Conservation (phyloP, 2,113 vertebrate genomes). For the Petroica traversi region DNA sequence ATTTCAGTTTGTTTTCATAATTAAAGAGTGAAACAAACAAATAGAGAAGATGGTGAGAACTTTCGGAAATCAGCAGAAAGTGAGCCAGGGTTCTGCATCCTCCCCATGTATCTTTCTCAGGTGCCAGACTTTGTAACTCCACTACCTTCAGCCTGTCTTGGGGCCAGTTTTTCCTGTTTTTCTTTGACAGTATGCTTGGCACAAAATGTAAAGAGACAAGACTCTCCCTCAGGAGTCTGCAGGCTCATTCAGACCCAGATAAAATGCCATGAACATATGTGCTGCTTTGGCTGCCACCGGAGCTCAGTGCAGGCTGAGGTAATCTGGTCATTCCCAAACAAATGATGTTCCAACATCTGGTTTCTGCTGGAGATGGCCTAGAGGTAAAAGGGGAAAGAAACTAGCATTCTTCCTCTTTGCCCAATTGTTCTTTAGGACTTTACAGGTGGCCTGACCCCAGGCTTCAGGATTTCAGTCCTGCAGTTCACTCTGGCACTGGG, state of each 20-base stretch:
- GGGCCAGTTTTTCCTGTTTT: background rate
- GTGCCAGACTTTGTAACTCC: background rate
- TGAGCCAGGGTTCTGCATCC: accelerated
- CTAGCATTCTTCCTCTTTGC: background rate
- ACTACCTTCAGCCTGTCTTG: background rate
- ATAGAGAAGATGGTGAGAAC: background rate
- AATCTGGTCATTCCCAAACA: background rate
- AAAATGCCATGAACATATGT: background rate
- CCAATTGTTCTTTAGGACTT: background rate
- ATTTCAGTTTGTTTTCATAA: constrained; percentile 23
- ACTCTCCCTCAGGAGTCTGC: background rate
- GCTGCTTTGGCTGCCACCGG: background rate
- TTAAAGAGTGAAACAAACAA: constrained; percentile 25
- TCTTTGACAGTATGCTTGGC: background rate
- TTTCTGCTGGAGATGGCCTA: background rate
- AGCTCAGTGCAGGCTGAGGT: background rate
- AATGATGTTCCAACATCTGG: background rate
- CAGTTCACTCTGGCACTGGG: background rate
- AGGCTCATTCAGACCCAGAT: background rate
- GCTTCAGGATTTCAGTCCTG: background rate
- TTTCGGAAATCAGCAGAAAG: background rate
- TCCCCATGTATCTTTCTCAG: background rate
- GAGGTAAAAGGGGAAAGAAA: background rate
- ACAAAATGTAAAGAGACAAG: background rate
- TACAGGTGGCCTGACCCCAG: background rate